Base-by-base conservation (phyloP, 2,888 invertebrate species). In the Tachystola acroxantha region DNA sequence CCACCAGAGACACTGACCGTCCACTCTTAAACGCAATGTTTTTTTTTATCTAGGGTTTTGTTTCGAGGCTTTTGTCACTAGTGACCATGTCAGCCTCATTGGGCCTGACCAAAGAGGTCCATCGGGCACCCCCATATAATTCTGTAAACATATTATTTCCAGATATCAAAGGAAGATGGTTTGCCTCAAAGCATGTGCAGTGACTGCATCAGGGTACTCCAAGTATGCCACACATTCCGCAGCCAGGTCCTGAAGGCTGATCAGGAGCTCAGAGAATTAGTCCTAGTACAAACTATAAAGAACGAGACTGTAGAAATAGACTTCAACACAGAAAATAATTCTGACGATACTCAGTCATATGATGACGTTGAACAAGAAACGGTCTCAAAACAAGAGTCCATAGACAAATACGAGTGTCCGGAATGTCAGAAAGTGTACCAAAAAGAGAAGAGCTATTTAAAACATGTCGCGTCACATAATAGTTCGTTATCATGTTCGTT, bases 181-280 rank as follows among this genome's bases (percentile, higher is more conserved):
- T 60, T 92, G 36, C 91, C 91, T 0, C 89, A 90, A 53, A 81
- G 81, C 36, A 72, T 92, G 32, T 92, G 92, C 53, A 52, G 70
- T 43, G 67, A 75, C 5, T 92, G 92, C 61, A 76, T 84, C 1
- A 73, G 74, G 39, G 70, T 77, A 36, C 70, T 90, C 10, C 68
- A 88, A 37, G 66, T 80, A 5, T 66, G 88, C 7, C 89, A 89
- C 53, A 57, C 57, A 44, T 80, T 85, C 51, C 71, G 79, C 22
- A 58, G 45, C 24, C 76, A 74, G 53, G 79, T 69, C 2, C 45
- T 60, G 5, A 62, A 71, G 40, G 53, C 67, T 2, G 71, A 84
- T 28, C 53, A 60, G n/a, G 67, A 75, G 40, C 60, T 75, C 7
- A 71, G 63, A 53, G 69, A 64, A 36, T 48, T 76, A 2, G 40